Evolutionary conservation across 2,888 invertebrate species (phyloP).

Genomic region (Monopis laevigella): DNA sequence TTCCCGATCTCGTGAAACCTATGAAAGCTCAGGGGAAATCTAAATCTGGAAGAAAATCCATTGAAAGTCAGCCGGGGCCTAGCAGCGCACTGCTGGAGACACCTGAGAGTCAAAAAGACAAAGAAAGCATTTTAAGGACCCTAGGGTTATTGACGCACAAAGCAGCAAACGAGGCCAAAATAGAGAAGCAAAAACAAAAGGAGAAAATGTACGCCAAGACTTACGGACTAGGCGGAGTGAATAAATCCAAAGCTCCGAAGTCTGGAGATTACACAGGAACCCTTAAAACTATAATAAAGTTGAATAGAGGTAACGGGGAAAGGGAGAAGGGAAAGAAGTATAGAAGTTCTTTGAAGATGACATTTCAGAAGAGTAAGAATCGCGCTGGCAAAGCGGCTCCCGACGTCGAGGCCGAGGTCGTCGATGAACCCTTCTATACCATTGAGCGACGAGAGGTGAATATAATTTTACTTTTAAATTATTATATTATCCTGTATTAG

Average conservation of each 20-base stretch:
- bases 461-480: conserved; percentile 6
- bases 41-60: conserved; percentile 40
- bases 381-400: conserved; percentile 64
- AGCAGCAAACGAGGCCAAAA: conserved; percentile 75
- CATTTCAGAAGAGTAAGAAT: conserved; percentile 76
- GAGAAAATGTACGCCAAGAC: conserved; percentile 33
- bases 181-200: conserved; percentile 63
- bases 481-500: too few relatives aligned
- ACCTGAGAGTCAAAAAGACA: conserved; percentile 72
- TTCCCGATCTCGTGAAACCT: too few relatives aligned
- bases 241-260: conserved; percentile 37
- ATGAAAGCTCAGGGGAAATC: conserved; percentile 19
- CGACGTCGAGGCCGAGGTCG: conserved; percentile 40
- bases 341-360: conserved; percentile 80
- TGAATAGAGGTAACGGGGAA: conserved; percentile 65
- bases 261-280: conserved; percentile 78
- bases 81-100: conserved; percentile 54
- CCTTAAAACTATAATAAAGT: conserved; percentile 84
- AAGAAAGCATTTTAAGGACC: conserved; percentile 78
- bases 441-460: conserved; percentile 70
- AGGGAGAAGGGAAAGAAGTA: conserved; percentile 69
- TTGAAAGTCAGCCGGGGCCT: conserved; percentile 42
- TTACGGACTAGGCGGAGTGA: conserved; percentile 25
- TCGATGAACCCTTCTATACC: conserved; percentile 70
- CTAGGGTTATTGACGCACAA: conserved; percentile 79